phyloP scores from a whole-genome alignment of 2,113 vertebrate species.

The Neomonachus schauinslandi region DNA sequence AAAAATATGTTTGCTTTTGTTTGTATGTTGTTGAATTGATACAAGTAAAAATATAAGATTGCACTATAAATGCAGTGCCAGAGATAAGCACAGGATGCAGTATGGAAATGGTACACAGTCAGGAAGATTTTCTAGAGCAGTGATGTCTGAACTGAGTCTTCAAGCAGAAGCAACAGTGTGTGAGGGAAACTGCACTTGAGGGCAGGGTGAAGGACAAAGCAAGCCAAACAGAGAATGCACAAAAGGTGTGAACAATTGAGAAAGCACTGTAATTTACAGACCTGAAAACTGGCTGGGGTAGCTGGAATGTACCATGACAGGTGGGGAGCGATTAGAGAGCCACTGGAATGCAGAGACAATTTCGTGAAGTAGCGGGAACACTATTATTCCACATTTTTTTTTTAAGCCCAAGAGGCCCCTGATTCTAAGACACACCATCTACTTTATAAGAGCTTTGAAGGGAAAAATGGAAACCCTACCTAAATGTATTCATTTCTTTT shows the following conservation, averaged over 20 bases:
- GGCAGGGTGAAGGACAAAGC: background rate
- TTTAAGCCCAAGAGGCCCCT: background rate
- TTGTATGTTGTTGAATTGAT: constrained; percentile 68
- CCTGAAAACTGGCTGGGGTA: background rate
- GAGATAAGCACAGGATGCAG: constrained; percentile 28
- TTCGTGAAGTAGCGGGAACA: background rate
- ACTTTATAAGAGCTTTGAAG: background rate
- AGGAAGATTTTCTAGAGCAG: constrained; percentile 16
- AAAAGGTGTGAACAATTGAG: background rate
- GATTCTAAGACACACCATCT: background rate
- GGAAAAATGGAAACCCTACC: background rate
- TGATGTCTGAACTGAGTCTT: constrained; percentile 14
- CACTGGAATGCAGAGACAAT: background rate
- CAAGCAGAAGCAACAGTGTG: background rate
- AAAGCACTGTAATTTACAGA: background rate
- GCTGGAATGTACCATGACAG: background rate
- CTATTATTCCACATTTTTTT: background rate
- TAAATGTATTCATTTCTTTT: constrained; percentile 39
- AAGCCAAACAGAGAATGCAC: background rate
- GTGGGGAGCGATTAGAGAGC: background rate
- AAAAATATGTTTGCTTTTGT: constrained; percentile 78
- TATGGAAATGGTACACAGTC: constrained; percentile 23
- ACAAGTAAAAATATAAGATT: constrained; percentile 73
- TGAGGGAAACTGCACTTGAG: background rate
- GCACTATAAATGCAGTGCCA: constrained; percentile 50